A percentile compares a stretch with the other conserved stretches of the same genome.
Evolutionary conservation across 2,888 invertebrate species (phyloP).

Genomic region (Criorhina ranunculi): DNA sequence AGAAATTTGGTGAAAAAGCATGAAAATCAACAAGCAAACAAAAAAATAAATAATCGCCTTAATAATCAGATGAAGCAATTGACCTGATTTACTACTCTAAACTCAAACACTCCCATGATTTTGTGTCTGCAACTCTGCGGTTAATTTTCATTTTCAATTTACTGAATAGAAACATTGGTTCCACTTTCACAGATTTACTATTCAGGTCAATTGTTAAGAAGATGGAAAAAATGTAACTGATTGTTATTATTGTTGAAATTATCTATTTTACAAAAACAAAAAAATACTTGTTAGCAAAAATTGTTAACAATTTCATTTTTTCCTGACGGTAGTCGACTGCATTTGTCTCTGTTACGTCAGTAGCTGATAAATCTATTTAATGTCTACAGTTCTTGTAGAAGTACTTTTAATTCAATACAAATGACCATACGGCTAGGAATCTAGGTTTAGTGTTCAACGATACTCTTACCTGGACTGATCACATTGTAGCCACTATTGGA

Average conservation of each 20-base stretch:
- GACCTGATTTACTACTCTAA: not conserved
- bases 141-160: slow-evolving; percentile 1
- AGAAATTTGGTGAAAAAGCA: not conserved
- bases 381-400: no score
- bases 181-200: slow-evolving; percentile 34
- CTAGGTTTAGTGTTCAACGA: no score
- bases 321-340: no score
- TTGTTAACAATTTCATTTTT: not conserved
- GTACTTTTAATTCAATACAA: no score
- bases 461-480: no score
- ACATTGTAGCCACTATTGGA: no score
- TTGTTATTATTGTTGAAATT: not conserved
- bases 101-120: slow-evolving; percentile 17
- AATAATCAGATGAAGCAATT: not conserved
- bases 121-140: slow-evolving; percentile 7
- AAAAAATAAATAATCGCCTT: not conserved
- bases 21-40: not conserved
- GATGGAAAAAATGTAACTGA: not conserved
- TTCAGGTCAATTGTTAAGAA: slow-evolving; percentile 14
- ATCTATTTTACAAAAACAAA: no score
- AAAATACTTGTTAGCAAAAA: not conserved
- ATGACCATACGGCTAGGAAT: no score
- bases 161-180: slow-evolving; percentile 14
- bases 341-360: no score
- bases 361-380: no score